phyloP scores from a whole-genome alignment of 1,140 invertebrate species.

The Leptinotarsa undecemlineata region DNA sequence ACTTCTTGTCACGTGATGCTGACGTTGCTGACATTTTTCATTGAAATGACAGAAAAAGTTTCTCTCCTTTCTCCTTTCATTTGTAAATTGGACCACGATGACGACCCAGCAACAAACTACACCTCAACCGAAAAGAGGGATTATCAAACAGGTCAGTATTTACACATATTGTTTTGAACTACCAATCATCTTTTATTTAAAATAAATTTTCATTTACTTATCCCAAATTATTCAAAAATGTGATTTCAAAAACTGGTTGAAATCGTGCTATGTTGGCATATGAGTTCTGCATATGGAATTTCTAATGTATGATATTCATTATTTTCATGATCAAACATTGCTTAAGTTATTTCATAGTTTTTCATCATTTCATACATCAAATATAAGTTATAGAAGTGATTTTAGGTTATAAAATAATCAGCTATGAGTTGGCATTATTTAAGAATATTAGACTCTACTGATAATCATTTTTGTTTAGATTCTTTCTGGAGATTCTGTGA shows the following conservation, averaged over 20 bases:
- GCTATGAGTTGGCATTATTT: slow-evolving; percentile 27
- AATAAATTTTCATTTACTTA: slow-evolving; percentile 7
- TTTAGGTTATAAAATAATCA: slow-evolving; percentile 27
- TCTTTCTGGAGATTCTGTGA: slow-evolving; percentile 86
- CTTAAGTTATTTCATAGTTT: slow-evolving; percentile 21
- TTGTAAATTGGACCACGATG: slow-evolving; percentile 52
- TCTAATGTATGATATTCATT: not conserved
- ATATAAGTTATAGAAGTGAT: slow-evolving; percentile 12
- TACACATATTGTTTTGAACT: not conserved
- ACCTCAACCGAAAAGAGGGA: slow-evolving; percentile 57
- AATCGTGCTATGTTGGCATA: slow-evolving; percentile 43
- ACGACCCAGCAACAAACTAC: slow-evolving; percentile 56
- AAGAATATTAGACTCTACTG: slow-evolving; percentile 21
- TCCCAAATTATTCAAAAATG: slow-evolving; percentile 7
- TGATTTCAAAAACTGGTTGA: slow-evolving; percentile 20
- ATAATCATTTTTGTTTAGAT: slow-evolving; percentile 64
- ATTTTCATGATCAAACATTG: slow-evolving; percentile 17
- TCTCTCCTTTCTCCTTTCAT: slow-evolving; percentile 22
- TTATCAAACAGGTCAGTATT: slow-evolving; percentile 61
- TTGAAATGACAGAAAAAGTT: slow-evolving; percentile 18
- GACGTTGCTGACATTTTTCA: slow-evolving; percentile 22
- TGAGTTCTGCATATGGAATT: slow-evolving; percentile 35
- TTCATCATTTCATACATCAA: slow-evolving; percentile 15
- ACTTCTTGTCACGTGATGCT: slow-evolving; percentile 21
- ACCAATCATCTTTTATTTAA: slow-evolving; percentile 39